Base-by-base conservation (phyloP, 2,113 vertebrate species). In the Bagarius yarrelli region DNA sequence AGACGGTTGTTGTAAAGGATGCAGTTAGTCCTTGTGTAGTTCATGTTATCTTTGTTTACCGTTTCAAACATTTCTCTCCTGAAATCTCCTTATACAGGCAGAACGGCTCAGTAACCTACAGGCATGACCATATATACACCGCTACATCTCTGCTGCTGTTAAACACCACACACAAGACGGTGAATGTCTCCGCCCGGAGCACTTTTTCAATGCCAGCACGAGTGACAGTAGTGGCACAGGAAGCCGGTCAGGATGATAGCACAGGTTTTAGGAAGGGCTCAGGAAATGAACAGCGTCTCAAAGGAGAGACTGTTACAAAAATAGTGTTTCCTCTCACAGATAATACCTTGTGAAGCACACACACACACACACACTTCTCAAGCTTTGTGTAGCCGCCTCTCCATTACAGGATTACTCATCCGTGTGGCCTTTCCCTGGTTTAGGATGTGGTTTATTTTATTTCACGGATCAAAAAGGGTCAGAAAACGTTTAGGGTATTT, bases 251-350 rank as follows among this genome's bases (percentile, higher is more conserved):
- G 83, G 79, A 87, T 76, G 79, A 87, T 76, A 63, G 67, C 72
- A 47, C 67, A 52, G 78, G 87, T 82, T 91, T 82, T 87, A 87
- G 88, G 83, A 85, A 81, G 83, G 78, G 60, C 61, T 84, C 86
- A 85, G 88, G 81, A 87, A 88, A 86, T 80, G 59, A 83, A 83
- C 75, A 76, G 56, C 52, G 76, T 85, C 83, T 79, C 83, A 55
- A 64, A 84, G 87, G 73, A 82, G 83, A 78, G 80, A 70, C 77
- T 69, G 72, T 71, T 76, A 73, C 83, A 76, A 87, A 85, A 88
- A 84, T 89, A 86, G 85, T 66, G 81, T 84, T 86, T 84, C 80
- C 78, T 81, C 71, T 25, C 47, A 55, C 69, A 73, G 78, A 83
- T 81, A 67, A 59, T 84, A 59, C 69, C 59, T 52, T 66, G 83